Percentiles rank a stretch among this genome's conserved stretches.
Conservation (phyloP, 1,140 invertebrate genomes). For the Megathymus violae region DNA sequence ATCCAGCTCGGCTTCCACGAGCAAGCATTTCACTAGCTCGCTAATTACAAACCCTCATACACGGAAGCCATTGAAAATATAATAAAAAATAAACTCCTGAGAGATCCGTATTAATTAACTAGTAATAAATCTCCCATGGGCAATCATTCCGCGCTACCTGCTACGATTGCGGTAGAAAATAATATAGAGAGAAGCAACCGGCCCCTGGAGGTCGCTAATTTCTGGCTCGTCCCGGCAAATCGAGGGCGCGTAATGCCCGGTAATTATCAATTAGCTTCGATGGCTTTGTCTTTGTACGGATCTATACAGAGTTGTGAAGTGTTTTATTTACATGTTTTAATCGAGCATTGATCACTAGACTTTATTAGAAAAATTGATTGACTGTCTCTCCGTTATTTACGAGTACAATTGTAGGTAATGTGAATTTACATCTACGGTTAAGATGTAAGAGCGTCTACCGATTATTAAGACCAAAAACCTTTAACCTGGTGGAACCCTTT, state of each 20-base stretch:
- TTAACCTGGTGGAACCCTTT: no score
- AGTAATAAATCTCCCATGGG: conserved; percentile 16
- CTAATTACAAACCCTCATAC: conserved; percentile 14
- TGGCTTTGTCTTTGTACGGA: conserved; percentile 45
- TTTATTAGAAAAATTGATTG: no score
- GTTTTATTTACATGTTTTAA: no score
- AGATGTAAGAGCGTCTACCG: no score
- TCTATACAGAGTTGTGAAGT: conserved; percentile 32
- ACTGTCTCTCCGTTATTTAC: no score
- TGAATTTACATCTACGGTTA: no score
- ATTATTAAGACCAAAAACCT: no score
- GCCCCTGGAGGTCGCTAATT: conserved; percentile 37
- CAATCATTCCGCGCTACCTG: conserved; percentile 29
- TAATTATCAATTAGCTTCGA: conserved; percentile 55
- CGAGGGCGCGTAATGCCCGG: conserved; percentile 50
- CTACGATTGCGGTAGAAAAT: conserved; percentile 23
- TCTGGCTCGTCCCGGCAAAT: conserved; percentile 40
- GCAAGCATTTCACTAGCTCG: not conserved
- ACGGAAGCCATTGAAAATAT: not conserved
- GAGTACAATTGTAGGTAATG: no score
- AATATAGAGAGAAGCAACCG: conserved; percentile 19
- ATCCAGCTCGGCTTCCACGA: not conserved
- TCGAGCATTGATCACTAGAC: no score
- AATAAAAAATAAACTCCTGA: conserved; percentile 12
- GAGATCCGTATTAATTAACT: conserved; percentile 28